A percentile compares a stretch with the other conserved stretches of the same genome.
These are phyloP conservation scores for Botia kubotai DNA, from an alignment of 2,797 vertebrate genomes.

Conservation along the genomic window DNA sequence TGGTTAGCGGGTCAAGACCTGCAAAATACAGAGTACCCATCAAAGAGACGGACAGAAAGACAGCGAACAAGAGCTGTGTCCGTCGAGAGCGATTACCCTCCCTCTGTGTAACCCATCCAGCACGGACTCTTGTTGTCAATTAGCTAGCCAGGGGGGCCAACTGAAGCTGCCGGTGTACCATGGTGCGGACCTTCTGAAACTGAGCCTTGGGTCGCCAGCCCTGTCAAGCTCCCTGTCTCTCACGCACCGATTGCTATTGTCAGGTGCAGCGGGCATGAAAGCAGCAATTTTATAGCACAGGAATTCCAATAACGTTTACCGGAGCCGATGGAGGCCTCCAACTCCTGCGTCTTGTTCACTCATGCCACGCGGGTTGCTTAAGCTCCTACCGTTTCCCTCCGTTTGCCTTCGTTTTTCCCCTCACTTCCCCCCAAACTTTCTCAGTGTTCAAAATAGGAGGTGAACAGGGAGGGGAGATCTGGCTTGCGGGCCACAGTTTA, in stretches of 20 bases:
- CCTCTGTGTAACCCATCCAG: conserved; percentile 19
- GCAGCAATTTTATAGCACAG: conserved; percentile 88
- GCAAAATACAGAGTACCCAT: conserved; percentile 2
- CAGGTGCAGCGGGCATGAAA: conserved; percentile 86
- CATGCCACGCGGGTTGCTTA: conserved; percentile 78
- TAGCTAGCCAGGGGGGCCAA: conserved; percentile 17
- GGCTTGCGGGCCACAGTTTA: conserved; percentile 7
- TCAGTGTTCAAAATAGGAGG: neutral
- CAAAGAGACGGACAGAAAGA: conserved; percentile 15
- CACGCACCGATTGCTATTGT: conserved; percentile 78
- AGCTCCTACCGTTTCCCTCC: conserved; percentile 79
- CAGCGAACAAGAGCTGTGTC: conserved; percentile 19
- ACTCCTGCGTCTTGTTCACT: conserved; percentile 72
- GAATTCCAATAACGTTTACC: conserved; percentile 84
- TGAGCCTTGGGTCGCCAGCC: conserved; percentile 24
- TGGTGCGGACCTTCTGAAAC: conserved; percentile 26
- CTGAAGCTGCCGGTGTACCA: conserved; percentile 6
- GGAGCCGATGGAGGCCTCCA: conserved; percentile 76
- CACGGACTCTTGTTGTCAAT: conserved; percentile 50
- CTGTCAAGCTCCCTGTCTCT: conserved; percentile 15
- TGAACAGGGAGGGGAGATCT: neutral
- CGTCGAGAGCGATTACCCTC: conserved; percentile 18
- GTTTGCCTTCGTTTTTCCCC: conserved; percentile 11
- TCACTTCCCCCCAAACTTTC: neutral
- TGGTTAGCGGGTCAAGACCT: neutral